These are phyloP conservation scores for Campoletis raptor DNA, from an alignment of 2,888 invertebrate species.

Conservation along the genomic window DNA sequence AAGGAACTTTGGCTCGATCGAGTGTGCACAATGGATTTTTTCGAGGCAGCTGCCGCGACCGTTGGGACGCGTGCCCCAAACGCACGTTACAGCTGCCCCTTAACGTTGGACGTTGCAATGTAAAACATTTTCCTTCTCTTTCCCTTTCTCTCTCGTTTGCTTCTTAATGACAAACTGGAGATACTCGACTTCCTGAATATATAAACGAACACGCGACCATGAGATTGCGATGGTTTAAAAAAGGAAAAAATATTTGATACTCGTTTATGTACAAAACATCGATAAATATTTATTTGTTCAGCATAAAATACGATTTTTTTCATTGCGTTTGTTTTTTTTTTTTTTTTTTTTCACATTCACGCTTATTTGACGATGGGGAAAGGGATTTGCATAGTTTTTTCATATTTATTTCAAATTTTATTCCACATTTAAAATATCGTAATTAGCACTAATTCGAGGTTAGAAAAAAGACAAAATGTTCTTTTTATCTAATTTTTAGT, in stretches of 20 bases:
- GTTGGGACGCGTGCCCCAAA: constrained; percentile 83
- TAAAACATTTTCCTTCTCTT: constrained; percentile 41
- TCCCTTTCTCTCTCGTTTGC: constrained; percentile 2
- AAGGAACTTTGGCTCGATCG: constrained; percentile 63
- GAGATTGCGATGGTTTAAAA: neutral
- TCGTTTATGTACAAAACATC: constrained; percentile 15
- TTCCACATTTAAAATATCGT: neutral
- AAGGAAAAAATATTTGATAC: neutral
- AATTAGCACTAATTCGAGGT: neutral
- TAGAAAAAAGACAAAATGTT: neutral
- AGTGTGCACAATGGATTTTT: constrained; percentile 67
- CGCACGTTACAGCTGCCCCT: constrained; percentile 70
- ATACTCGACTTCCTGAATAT: neutral
- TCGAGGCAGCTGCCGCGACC: constrained; percentile 82
- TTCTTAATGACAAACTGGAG: constrained; percentile 12
- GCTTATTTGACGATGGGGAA: neutral
- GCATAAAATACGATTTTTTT: constrained; percentile 36
- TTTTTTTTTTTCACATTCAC: neutral
- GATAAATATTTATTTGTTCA: constrained; percentile 49
- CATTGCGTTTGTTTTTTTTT: neutral
- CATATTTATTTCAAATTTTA: neutral
- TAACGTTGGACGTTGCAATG: constrained; percentile 54
- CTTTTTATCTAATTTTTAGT: neutral
- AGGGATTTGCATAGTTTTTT: neutral
- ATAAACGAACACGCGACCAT: constrained; percentile 4